A percentile compares a stretch with the other conserved stretches of the same genome.
Evolutionary conservation across 2,797 vertebrate genomes (phyloP).

Genomic region (Nasua narica): DNA sequence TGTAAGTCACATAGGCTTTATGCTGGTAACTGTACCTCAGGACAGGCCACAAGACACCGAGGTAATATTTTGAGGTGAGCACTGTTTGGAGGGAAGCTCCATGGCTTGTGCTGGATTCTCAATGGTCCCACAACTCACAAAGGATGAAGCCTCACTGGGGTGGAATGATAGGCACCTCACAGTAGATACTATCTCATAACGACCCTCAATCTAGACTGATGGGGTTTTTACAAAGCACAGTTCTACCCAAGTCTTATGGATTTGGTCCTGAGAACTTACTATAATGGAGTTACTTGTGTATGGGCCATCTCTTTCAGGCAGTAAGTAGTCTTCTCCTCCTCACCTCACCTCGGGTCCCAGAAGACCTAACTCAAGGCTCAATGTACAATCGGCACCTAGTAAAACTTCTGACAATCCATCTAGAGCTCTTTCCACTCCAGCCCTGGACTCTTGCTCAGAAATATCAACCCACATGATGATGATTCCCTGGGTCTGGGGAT

Average conservation of each 20-base stretch:
- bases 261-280: background rate
- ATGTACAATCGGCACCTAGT: background rate
- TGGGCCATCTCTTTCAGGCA: background rate
- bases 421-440: background rate
- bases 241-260: background rate
- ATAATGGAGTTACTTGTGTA: background rate
- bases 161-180: background rate
- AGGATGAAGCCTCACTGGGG: background rate
- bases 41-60: background rate
- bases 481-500: background rate
- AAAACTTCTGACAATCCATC: background rate
- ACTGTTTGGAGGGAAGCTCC: background rate
- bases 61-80: background rate
- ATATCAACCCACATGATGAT: background rate
- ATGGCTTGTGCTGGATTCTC: background rate
- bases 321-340: background rate
- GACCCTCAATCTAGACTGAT: background rate
- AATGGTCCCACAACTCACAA: background rate
- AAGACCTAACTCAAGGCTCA: background rate
- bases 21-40: background rate
- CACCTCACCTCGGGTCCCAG: background rate
- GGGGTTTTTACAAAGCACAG: background rate
- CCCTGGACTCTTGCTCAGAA: background rate
- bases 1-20: background rate
- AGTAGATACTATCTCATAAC: accelerated